phyloP scores from a whole-genome alignment of 2,888 invertebrate species.

The Neria commutata region DNA sequence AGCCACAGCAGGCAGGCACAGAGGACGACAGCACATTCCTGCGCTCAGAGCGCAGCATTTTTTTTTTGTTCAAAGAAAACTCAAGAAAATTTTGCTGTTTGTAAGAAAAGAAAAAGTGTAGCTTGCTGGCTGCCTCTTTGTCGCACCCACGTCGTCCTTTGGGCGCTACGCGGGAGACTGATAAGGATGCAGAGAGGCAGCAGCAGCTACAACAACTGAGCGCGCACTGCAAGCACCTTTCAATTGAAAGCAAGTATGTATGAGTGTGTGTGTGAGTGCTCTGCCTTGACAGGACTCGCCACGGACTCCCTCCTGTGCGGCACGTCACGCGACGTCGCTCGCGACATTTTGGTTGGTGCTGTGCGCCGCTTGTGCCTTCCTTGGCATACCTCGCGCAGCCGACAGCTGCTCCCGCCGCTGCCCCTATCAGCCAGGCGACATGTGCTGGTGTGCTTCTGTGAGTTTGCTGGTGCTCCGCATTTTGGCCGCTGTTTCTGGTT shows the following conservation, averaged over 20 bases:
- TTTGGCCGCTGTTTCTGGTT: conserved; percentile 40
- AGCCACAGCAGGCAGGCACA: not conserved
- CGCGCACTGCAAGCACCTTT: conserved; percentile 8
- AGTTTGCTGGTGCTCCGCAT: conserved; percentile 47
- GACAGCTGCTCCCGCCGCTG: conserved; percentile 27
- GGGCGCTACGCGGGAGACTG: not conserved
- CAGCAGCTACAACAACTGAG: conserved; percentile 16
- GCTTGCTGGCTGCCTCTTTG: not conserved
- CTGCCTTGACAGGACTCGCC: conserved; percentile 25
- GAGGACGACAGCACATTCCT: not conserved
- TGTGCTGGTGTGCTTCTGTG: conserved; percentile 25
- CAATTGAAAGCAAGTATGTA: conserved; percentile 23
- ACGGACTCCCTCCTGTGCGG: conserved; percentile 25
- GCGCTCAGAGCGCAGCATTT: not conserved
- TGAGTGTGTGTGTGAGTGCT: conserved; percentile 44
- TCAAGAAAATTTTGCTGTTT: not conserved
- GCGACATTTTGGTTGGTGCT: conserved; percentile 50
- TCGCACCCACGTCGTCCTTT: not conserved
- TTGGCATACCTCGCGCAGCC: conserved; percentile 1
- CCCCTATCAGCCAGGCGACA: conserved; percentile 22
- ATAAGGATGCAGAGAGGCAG: not conserved
- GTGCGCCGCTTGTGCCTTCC: conserved; percentile 2
- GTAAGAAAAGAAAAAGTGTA: not conserved
- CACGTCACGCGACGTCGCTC: conserved; percentile 34
- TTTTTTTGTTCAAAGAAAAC: not conserved